Percentiles rank a stretch among this genome's conserved stretches.
These are phyloP conservation scores for Paralichthys olivaceus DNA, from an alignment of 2,113 vertebrate genomes.

Conservation along the genomic window DNA sequence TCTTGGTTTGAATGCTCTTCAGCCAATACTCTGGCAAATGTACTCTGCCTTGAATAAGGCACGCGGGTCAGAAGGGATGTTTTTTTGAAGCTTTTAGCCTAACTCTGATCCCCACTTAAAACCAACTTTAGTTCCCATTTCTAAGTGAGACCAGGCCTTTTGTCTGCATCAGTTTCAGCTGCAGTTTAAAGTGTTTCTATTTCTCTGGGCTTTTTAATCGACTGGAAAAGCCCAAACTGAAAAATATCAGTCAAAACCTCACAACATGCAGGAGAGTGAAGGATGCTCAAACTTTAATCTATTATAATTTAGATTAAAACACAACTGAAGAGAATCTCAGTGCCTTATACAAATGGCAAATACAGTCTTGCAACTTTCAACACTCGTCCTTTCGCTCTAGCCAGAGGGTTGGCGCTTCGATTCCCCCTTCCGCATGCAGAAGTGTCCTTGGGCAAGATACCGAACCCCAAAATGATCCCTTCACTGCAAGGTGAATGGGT, in stretches of 20 bases:
- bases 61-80: slow-evolving; percentile 60
- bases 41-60: slow-evolving; percentile 68
- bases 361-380: no score
- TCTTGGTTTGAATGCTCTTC: slow-evolving; percentile 79
- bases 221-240: no score
- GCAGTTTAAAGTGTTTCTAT: background rate
- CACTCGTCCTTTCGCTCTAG: no score
- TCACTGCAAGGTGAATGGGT: no score
- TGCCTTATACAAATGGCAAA: background rate
- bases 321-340: background rate
- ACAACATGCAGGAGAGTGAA: no score
- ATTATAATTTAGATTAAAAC: background rate
- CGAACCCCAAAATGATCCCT: no score
- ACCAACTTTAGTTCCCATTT: slow-evolving; percentile 70
- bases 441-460: no score
- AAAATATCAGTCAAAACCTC: no score
- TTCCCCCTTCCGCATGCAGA: no score
- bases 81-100: slow-evolving; percentile 75
- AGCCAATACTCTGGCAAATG: slow-evolving; percentile 63
- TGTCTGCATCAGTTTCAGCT: slow-evolving; percentile 22
- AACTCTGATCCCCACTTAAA: slow-evolving; percentile 74
- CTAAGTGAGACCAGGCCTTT: slow-evolving; percentile 32
- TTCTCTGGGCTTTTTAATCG: no score
- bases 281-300: background rate
- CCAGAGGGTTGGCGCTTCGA: no score